These are phyloP conservation scores for Heliconius hewitsoni DNA, from an alignment of 1,140 invertebrate genomes.

Conservation along the genomic window DNA sequence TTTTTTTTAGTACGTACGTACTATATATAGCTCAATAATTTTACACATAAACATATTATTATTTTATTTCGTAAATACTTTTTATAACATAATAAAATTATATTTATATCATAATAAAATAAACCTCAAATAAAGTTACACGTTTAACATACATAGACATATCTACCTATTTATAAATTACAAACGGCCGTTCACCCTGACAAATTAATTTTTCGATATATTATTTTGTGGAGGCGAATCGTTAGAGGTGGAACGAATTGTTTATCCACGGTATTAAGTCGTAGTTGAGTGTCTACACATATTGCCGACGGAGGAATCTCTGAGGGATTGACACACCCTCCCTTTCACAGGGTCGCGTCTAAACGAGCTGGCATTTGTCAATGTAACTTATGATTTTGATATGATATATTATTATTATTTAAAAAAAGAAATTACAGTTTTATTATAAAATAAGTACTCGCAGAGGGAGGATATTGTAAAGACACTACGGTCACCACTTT, in stretches of 20 bases:
- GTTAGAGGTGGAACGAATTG: slow-evolving; percentile 70
- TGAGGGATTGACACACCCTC: slow-evolving; percentile 49
- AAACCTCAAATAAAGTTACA: slow-evolving; percentile 20
- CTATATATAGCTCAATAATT: not conserved
- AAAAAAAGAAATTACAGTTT: slow-evolving; percentile 19
- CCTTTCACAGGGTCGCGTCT: slow-evolving; percentile 59
- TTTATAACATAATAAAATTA: not conserved
- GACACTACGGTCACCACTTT: too few species aligned
- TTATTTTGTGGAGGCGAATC: slow-evolving; percentile 59
- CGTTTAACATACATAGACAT: not conserved
- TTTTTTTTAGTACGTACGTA: not conserved
- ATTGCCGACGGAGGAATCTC: slow-evolving; percentile 55
- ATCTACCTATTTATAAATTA: not conserved
- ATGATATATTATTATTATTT: slow-evolving; percentile 31
- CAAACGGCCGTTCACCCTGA: slow-evolving; percentile 41
- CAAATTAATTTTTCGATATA: slow-evolving; percentile 68
- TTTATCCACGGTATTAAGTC: slow-evolving; percentile 69
- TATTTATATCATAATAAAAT: not conserved
- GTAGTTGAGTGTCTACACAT: slow-evolving; percentile 62
- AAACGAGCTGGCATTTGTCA: slow-evolving; percentile 64
- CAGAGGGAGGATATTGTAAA: too few species aligned
- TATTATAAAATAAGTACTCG: not conserved
- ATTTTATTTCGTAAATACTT: not conserved
- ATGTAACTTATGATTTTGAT: slow-evolving; percentile 46
- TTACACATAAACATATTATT: not conserved